Conservation (phyloP, 2,113 vertebrate genomes). For the Grammomys dolichurus region DNA sequence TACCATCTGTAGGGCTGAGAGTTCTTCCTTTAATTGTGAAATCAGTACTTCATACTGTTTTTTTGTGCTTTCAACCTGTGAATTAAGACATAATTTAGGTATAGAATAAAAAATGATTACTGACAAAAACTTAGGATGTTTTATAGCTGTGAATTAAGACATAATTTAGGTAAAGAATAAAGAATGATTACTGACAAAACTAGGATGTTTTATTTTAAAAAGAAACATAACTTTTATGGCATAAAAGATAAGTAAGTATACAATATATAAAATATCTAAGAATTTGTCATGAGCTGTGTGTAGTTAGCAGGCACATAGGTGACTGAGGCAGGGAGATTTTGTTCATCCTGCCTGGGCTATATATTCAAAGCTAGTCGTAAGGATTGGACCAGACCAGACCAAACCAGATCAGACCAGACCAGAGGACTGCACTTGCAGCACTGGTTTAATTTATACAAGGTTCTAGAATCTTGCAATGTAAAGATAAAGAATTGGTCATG, state of each 20-base stretch:
- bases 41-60: constrained; percentile 93
- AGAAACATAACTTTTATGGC: neutral
- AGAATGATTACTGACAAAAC: constrained; percentile 51
- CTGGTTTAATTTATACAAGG: neutral
- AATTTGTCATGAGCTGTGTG: neutral
- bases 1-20: constrained; percentile 94
- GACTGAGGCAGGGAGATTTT: neutral
- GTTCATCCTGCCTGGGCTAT: neutral
- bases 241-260: constrained; percentile 46
- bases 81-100: constrained; percentile 37
- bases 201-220: constrained; percentile 1
- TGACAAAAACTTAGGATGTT: constrained; percentile 30
- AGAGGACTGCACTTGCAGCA: neutral
- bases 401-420: neutral
- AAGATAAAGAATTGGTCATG: neutral
- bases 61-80: constrained; percentile 91
- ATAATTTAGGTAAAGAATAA: constrained; percentile 1
- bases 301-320: neutral
- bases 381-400: neutral
- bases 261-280: neutral
- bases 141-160: constrained; percentile 83
- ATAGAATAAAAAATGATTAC: constrained; percentile 37
- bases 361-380: neutral
- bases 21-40: constrained; percentile 92
- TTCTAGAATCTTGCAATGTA: neutral